Evolutionary conservation across 2,797 vertebrate species (phyloP).

Genomic region (Denticeps clupeoides): DNA sequence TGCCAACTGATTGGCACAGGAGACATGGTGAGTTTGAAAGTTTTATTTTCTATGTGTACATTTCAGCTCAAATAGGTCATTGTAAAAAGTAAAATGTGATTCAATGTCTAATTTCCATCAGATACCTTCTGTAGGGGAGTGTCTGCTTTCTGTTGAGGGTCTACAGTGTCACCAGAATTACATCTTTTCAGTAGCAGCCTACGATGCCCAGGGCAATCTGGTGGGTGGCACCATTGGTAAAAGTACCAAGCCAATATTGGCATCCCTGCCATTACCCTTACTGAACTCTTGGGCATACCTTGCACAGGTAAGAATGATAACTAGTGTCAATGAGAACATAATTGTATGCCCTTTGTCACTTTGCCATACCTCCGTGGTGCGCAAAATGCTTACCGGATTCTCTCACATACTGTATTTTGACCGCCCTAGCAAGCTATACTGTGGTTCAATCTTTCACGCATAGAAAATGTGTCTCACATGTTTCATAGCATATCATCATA

Average conservation of each 20-base stretch:
- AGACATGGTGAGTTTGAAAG: constrained; percentile 58
- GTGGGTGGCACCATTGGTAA: constrained; percentile 71
- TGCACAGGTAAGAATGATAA: constrained; percentile 41
- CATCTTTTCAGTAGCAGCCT: constrained; percentile 85
- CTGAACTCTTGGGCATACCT: constrained; percentile 65
- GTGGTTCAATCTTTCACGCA: too few species aligned
- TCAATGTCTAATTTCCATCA: constrained; percentile 37
- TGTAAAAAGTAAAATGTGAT: too few species aligned
- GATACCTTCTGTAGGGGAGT: constrained; percentile 67
- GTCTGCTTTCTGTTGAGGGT: constrained; percentile 63
- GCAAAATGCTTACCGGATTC: too few species aligned
- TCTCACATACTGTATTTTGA: too few species aligned
- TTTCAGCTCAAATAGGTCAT: too few species aligned
- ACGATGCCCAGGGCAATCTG: constrained; percentile 67
- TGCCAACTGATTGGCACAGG: constrained; percentile 72
- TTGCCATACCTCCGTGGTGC: too few species aligned
- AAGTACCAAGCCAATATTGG: constrained; percentile 72
- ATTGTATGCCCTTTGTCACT: too few species aligned
- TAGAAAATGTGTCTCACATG: too few species aligned
- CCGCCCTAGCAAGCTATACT: too few species aligned
- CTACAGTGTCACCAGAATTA: constrained; percentile 82
- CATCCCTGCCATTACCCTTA: constrained; percentile 69
- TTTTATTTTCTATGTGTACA: neutral
- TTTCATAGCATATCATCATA: too few species aligned
- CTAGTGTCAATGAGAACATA: neutral